Base-by-base conservation (phyloP, 2,113 vertebrate species). In the Centrocercus urophasianus region DNA sequence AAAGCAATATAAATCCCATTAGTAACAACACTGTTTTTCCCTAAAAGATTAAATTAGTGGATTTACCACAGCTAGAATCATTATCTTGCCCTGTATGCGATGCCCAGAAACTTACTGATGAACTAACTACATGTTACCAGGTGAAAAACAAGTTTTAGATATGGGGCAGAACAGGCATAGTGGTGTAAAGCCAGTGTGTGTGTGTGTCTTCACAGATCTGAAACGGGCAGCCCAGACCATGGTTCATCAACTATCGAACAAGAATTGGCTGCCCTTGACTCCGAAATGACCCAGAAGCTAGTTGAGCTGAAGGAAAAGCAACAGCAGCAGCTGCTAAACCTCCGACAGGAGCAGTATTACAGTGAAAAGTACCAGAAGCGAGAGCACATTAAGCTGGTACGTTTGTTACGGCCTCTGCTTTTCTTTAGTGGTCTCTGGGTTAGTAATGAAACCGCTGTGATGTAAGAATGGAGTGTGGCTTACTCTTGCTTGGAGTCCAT, bases 321-420 rank as follows among this genome's bases (percentile, higher is more conserved):
- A 75, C 98, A 99, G 74, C 98, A 99, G 71, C 98, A 99, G 96
- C 98, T 99, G 74, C 98, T 99, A 38, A 98, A 98, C 40, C 99
- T 99, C 50, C 98, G 99, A 16, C 99, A 99, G 97, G 99, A 99
- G 92, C 99, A 99, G 92, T 99, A 99, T 96, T 99, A 99, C 94
- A 99, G 99, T 50, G 99, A 99, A 57, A 99, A 99, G 96, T 99
- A 99, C 97, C 99, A 99, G 98, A 99, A 99, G 76, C 97, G 98
- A 76, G 99, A 99, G 71, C 99, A 99, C 94, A 99, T 99, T 95
- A 99, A 99, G 90, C 98, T 99, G 99, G 99, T 99, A 97, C 57
- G 96, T 93, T 34, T 11, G 6, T 45, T 15, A 2, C 2, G 19
- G 7, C 0, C 0, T 40, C 72, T 34, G 38, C 57, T 76, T 77